Percentiles rank a stretch among this genome's conserved stretches.
phyloP scores from a whole-genome alignment of 23 tunicate genomes.

The Styela plicata region DNA sequence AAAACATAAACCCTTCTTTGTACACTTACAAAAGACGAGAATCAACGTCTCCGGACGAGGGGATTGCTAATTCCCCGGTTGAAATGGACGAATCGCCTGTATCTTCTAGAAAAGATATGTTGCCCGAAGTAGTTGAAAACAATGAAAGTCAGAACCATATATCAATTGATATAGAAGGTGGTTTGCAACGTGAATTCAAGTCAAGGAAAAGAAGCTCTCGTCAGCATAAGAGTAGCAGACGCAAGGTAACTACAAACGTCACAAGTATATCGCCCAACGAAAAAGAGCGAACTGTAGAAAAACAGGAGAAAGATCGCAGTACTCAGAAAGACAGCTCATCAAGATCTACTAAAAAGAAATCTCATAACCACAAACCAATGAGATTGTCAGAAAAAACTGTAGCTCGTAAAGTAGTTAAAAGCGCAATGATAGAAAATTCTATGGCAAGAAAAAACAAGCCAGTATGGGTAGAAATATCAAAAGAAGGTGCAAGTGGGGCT shows the following conservation, averaged over 20 bases:
- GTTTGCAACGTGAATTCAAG: background rate
- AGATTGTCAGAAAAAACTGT: slow-evolving; percentile 5
- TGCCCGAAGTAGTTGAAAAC: background rate
- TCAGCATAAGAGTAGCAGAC: slow-evolving; percentile 9
- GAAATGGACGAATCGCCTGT: slow-evolving; percentile 10
- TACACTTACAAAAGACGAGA: slow-evolving; percentile 3
- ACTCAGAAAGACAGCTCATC: background rate
- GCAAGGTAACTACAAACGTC: background rate
- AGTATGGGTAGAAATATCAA: slow-evolving; percentile 11
- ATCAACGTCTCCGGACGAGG: slow-evolving; percentile 35
- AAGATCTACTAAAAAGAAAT: background rate
- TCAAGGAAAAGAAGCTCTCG: background rate
- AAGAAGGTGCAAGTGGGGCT: background rate
- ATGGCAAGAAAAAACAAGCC: slow-evolving; percentile 1
- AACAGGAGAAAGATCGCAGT: background rate
- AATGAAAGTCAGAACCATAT: background rate
- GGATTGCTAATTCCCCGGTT: slow-evolving; percentile 12
- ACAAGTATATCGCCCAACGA: background rate
- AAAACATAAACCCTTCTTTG: background rate
- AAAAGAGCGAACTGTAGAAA: background rate
- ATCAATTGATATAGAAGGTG: slow-evolving; percentile 19
- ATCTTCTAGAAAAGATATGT: background rate
- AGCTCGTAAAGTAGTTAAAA: slow-evolving; percentile 11
- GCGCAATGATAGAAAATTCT: slow-evolving; percentile 14
- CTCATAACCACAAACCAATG: background rate